Percentiles rank a stretch among this genome's conserved stretches.
Conservation (phyloP, 2,888 invertebrate genomes). For the Acleris literana region DNA sequence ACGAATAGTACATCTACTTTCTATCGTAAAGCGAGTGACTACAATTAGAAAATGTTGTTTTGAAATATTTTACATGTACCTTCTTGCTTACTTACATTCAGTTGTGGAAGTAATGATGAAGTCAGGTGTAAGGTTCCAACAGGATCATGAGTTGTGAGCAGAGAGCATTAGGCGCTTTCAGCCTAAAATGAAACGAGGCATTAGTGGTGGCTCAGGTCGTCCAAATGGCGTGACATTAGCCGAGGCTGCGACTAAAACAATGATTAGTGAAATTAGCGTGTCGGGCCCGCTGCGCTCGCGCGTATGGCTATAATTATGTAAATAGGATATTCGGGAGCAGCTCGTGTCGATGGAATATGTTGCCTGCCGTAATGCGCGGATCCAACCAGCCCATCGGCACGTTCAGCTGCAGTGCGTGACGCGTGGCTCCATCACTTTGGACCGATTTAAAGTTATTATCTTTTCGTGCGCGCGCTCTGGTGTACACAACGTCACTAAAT, state of each 20-base stretch:
- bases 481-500: constrained; percentile 17
- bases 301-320: constrained; percentile 67
- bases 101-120: not conserved
- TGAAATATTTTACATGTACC: too few species aligned
- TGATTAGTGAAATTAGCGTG: constrained; percentile 58
- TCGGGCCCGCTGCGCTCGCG: constrained; percentile 40
- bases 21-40: not conserved
- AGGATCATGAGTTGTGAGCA: constrained; percentile 9
- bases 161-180: constrained; percentile 16
- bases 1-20: constrained; percentile 18
- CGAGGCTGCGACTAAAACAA: constrained; percentile 53
- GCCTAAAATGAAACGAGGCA: constrained; percentile 33
- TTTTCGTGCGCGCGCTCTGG: constrained; percentile 33
- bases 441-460: constrained; percentile 41
- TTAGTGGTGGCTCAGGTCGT: constrained; percentile 34
- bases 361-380: constrained; percentile 49
- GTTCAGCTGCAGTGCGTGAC: constrained; percentile 42
- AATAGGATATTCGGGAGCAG: constrained; percentile 57
- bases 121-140: not conserved
- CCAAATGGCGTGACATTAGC: constrained; percentile 37
- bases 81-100: not conserved
- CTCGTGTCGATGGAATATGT: constrained; percentile 54
- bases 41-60: not conserved
- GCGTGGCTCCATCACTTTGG: constrained; percentile 41
- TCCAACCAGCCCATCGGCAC: constrained; percentile 48